These are phyloP conservation scores for Didymodactylos carnosus DNA, from an alignment of 2,888 invertebrate species.

Conservation along the genomic window DNA sequence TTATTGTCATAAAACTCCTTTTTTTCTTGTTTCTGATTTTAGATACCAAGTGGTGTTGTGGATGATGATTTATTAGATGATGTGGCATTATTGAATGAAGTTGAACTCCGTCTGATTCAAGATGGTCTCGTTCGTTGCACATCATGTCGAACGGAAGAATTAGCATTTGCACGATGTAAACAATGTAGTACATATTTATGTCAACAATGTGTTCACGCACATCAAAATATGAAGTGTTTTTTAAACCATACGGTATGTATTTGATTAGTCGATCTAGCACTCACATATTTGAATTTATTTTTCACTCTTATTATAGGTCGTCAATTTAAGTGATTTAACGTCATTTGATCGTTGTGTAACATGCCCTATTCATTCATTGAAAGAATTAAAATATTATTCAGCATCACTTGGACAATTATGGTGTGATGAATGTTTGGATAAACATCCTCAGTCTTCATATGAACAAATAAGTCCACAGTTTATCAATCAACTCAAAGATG, in stretches of 20 bases:
- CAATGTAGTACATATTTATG: slow-evolving; percentile 85
- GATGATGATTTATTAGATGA: slow-evolving; percentile 61
- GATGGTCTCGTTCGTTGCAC: slow-evolving; percentile 54
- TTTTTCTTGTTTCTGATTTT: background rate
- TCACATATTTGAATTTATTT: background rate
- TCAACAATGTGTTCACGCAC: slow-evolving; percentile 77
- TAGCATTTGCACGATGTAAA: slow-evolving; percentile 73
- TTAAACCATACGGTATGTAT: slow-evolving; percentile 51
- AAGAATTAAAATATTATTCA: slow-evolving; percentile 69
- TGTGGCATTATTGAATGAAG: slow-evolving; percentile 50
- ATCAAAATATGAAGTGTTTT: slow-evolving; percentile 87
- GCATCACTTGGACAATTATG: slow-evolving; percentile 59
- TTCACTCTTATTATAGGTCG: slow-evolving; percentile 51
- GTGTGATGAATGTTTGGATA: slow-evolving; percentile 66
- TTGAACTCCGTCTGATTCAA: slow-evolving; percentile 44
- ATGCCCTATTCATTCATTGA: slow-evolving; percentile 58
- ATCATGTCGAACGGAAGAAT: slow-evolving; percentile 81
- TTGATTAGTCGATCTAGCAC: background rate
- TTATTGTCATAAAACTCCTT: background rate
- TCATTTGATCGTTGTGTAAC: slow-evolving; percentile 71
- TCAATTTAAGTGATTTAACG: no score
- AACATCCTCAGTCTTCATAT: slow-evolving; percentile 47
- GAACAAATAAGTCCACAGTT: background rate
- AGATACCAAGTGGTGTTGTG: slow-evolving; percentile 22
- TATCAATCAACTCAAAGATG: no score